Base-by-base conservation (phyloP, 1,140 invertebrate genomes). In the Drosophila eugracilis region DNA sequence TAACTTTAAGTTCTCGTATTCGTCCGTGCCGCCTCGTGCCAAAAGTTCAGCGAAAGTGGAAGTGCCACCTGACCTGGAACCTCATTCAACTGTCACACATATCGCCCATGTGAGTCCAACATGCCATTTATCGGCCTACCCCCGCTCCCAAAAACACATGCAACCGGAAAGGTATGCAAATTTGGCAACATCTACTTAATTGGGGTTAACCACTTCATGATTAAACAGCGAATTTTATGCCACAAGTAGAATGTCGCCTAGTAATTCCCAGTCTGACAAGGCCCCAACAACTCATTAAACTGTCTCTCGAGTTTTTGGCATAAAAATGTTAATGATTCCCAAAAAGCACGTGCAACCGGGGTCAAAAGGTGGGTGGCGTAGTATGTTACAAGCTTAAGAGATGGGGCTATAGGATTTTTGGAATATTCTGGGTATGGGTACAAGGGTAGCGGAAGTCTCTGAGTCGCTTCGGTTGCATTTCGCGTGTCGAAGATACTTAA, bases 401-500 rank as follows among this genome's bases (percentile, higher is more conserved):
- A n/a, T n/a, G 15, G 12, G 22, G 57, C 10, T 30, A 30, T 34
- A n/a, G 15, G 36, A 10, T 28, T 28, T 55, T 21, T 2, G 5
- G 55, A 10, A 4, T 42, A 37, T 52, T 48, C 24, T 19, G 42
- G 39, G 39, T 45, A 49, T 66, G 28, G 22, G 17, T 17, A 17
- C 41, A n/a, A 37, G 58, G 5, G 22, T 21, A 26, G 19, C 52
- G 36, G 59, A 44, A 60, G 54, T 60, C 55, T 60, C 54, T 59
- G 55, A 17, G 39, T 62, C 55, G 59, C 59, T 44, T 75, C 55
- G 76, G 67, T 47, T 74, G 72, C 58, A 72, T 77, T 83, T 90
- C 80, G 88, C 89, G 89, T 90, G 89, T 73, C 79, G 52, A 90
- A 90, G 83, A 90, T 84, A 90, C 89, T 90, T 90, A 81, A 86